Conservation (phyloP, 1,140 invertebrate genomes). For the Ostrea denselamellosa region DNA sequence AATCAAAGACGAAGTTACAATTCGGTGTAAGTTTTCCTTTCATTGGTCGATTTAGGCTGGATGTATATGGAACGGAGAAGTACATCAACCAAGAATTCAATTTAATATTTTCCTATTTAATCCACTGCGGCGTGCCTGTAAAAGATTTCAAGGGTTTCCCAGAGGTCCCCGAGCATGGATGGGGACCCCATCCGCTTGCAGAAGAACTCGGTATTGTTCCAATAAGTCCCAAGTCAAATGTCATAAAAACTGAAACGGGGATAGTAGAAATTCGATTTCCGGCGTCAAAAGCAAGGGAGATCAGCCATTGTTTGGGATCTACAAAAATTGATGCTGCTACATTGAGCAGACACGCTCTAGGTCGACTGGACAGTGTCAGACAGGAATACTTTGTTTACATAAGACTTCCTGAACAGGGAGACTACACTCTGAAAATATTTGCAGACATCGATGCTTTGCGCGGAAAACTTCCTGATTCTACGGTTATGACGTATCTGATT, state of each 20-base stretch:
- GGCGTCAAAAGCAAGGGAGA: neutral
- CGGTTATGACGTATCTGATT: constrained; percentile 43
- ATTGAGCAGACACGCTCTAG: constrained; percentile 39
- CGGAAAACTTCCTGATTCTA: constrained; percentile 41
- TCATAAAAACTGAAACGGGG: constrained; percentile 45
- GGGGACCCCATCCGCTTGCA: constrained; percentile 43
- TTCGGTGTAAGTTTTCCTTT: constrained; percentile 51
- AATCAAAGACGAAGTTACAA: constrained; percentile 20
- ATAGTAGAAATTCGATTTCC: constrained; percentile 39
- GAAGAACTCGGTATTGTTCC: constrained; percentile 52
- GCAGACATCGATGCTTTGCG: constrained; percentile 42
- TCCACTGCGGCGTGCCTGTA: constrained; percentile 41
- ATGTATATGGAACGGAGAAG: constrained; percentile 52
- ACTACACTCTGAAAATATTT: constrained; percentile 55
- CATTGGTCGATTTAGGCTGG: constrained; percentile 49
- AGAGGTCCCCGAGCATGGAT: constrained; percentile 42
- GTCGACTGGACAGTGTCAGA: constrained; percentile 28
- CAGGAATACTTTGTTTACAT: constrained; percentile 45
- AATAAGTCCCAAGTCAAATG: constrained; percentile 34
- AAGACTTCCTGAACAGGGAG: constrained; percentile 48
- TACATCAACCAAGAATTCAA: neutral
- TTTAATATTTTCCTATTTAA: constrained; percentile 52
- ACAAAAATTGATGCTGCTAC: constrained; percentile 36
- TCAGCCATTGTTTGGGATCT: constrained; percentile 37
- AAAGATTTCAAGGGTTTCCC: constrained; percentile 31